phyloP scores from a whole-genome alignment of 2,797 vertebrate species.

The Melopsittacus undulatus region DNA sequence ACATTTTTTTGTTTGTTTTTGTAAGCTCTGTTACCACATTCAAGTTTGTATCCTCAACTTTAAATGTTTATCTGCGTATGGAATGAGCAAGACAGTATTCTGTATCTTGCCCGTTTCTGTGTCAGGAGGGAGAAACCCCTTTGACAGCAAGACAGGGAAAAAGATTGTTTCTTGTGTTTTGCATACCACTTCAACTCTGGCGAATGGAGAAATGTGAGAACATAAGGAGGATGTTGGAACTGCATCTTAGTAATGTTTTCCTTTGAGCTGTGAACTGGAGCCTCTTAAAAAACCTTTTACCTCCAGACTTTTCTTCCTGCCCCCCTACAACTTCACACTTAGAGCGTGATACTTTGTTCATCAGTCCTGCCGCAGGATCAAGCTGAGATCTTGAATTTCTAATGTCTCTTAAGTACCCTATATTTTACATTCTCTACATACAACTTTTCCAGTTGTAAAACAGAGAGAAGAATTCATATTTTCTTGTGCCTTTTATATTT shows the following conservation, averaged over 20 bases:
- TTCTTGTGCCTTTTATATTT: background rate
- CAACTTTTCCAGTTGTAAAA: background rate
- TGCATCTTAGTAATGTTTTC: background rate
- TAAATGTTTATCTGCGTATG: background rate
- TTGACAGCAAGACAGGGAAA: background rate
- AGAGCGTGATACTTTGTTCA: background rate
- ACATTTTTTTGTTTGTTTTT: background rate
- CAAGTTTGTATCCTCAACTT: background rate
- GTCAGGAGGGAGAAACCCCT: background rate
- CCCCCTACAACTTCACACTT: background rate
- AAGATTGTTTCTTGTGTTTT: background rate
- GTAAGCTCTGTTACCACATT: background rate
- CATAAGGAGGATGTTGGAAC: background rate
- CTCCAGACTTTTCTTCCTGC: background rate
- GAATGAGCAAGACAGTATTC: background rate
- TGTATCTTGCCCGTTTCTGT: background rate
- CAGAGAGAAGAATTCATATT: background rate
- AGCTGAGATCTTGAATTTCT: background rate
- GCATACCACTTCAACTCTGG: background rate
- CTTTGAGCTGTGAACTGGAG: background rate
- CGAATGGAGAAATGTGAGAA: background rate
- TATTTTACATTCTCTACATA: background rate
- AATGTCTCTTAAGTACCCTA: background rate
- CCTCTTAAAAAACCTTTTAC: background rate
- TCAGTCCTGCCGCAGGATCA: background rate